phyloP scores from a whole-genome alignment of 2,888 invertebrate genomes.

The Chaitophorus viminalis region DNA sequence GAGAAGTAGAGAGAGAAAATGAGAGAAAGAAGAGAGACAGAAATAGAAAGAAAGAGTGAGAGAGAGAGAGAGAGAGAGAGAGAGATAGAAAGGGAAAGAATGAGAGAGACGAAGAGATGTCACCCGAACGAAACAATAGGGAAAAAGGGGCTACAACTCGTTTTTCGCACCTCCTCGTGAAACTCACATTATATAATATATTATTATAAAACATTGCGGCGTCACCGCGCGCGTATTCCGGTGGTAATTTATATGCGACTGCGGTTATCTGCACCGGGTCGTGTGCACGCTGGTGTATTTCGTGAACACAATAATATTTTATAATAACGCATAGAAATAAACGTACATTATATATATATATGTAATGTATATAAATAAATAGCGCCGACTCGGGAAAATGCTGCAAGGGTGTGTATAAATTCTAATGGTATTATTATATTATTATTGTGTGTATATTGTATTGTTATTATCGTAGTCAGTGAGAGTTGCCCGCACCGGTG shows the following conservation, averaged over 20 bases:
- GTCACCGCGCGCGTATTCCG: neutral
- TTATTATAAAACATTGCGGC: neutral
- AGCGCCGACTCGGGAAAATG: neutral
- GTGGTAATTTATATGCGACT: slow-evolving; percentile 7
- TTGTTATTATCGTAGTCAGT: slow-evolving; percentile 22
- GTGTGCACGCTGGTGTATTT: neutral
- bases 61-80: neutral
- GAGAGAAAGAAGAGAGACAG: too few relatives aligned
- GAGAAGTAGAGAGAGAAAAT: too few relatives aligned
- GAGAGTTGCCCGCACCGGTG: neutral
- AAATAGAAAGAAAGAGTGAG: neutral
- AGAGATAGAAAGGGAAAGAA: neutral
- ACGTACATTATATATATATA: neutral
- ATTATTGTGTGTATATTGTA: slow-evolving; percentile 15
- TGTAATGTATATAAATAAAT: too few relatives aligned
- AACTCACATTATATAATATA: slow-evolving; percentile 3
- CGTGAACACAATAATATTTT: slow-evolving; percentile 21
- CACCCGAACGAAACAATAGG: slow-evolving; percentile 4
- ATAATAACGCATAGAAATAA: neutral
- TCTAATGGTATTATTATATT: slow-evolving; percentile 6
- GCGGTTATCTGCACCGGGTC: slow-evolving; percentile 24
- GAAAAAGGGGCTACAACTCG: slow-evolving; percentile 21
- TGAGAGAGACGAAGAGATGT: neutral
- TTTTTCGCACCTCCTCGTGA: slow-evolving; percentile 28
- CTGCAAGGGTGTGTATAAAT: slow-evolving; percentile 7